Conservation (phyloP, 2,797 vertebrate species). For the Psittacula echo region DNA sequence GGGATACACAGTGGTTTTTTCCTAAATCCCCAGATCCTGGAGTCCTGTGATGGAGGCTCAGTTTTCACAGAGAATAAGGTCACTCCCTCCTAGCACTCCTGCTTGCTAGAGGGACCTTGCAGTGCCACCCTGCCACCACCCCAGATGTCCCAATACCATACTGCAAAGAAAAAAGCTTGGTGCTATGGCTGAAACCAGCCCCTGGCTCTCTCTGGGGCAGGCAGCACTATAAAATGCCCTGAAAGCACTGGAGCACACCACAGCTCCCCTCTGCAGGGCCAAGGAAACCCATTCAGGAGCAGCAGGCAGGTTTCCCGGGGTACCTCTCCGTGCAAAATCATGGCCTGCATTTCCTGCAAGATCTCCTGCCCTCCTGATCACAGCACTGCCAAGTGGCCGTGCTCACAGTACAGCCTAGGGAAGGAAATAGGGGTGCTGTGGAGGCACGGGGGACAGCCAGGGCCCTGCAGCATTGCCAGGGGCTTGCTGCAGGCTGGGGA, state of each 20-base stretch:
- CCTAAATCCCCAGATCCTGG: background rate
- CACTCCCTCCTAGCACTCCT: background rate
- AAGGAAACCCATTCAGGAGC: background rate
- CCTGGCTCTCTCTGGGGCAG: background rate
- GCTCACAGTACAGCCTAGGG: background rate
- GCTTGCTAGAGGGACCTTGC: background rate
- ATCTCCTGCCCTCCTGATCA: background rate
- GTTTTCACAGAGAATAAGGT: background rate
- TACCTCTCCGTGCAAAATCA: fast-evolving
- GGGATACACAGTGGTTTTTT: background rate
- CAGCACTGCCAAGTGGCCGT: fast-evolving
- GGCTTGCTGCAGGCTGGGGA: background rate
- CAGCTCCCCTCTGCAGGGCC: background rate
- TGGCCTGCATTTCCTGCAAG: background rate
- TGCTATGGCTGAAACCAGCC: background rate
- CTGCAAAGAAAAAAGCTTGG: background rate
- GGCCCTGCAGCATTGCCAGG: fast-evolving
- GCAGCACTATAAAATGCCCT: background rate
- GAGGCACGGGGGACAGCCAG: fast-evolving
- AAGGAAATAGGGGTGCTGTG: background rate
- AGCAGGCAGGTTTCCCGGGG: background rate
- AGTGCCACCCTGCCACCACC: background rate
- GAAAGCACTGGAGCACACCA: fast-evolving
- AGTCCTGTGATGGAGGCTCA: background rate
- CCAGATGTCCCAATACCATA: background rate